Conservation (phyloP, 2,888 invertebrate genomes). For the Ferrisia virgata region DNA sequence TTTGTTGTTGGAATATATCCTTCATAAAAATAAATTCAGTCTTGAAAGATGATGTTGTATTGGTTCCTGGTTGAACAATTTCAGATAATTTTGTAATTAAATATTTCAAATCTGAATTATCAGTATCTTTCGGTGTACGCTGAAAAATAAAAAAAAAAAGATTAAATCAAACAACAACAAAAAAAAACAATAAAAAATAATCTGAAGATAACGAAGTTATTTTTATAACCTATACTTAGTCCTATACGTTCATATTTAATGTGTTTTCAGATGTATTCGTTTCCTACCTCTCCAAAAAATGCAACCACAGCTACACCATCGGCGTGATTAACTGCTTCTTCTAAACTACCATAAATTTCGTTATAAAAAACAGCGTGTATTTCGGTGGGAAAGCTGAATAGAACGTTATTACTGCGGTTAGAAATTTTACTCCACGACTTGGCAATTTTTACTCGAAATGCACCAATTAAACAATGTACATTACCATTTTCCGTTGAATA, state of each 20-base stretch:
- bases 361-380: conserved; percentile 78
- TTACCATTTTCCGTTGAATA: conserved; percentile 58
- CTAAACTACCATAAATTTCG: conserved; percentile 64
- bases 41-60: conserved; percentile 38
- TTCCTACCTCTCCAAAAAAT: conserved; percentile 56
- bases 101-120: conserved; percentile 40
- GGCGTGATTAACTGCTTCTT: conserved; percentile 64
- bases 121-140: background rate
- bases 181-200: too few relatives aligned
- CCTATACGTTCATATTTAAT: too few relatives aligned
- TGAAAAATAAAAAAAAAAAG: too few relatives aligned
- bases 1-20: conserved; percentile 22
- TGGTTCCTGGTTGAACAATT: background rate
- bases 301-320: conserved; percentile 71
- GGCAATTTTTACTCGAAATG: too few relatives aligned
- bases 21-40: conserved; percentile 46
- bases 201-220: too few relatives aligned
- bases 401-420: background rate
- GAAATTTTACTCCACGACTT: background rate
- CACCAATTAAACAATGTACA: too few relatives aligned
- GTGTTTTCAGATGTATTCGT: too few relatives aligned
- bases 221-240: too few relatives aligned
- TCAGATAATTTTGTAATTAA: conserved; percentile 37
- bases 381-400: conserved; percentile 65
- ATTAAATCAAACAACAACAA: too few relatives aligned